A percentile compares a stretch with the other conserved stretches of the same genome.
Conservation (phyloP, 2,113 vertebrate species). For the Acrocephalus kingi region DNA sequence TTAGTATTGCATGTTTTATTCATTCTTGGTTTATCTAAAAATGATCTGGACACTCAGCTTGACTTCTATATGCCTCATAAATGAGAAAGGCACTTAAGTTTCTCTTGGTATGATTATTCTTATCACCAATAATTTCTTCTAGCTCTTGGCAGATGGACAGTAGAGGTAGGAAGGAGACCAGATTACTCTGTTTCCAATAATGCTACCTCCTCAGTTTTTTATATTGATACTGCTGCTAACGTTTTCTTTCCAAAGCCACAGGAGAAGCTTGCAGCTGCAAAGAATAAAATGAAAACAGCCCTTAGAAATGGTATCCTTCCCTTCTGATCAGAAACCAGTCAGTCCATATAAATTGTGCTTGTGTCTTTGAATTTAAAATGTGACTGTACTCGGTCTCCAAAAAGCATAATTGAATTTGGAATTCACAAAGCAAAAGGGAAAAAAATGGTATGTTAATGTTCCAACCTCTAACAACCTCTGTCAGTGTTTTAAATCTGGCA, state of each 20-base stretch:
- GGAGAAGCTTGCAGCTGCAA: neutral
- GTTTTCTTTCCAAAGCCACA: neutral
- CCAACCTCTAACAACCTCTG: neutral
- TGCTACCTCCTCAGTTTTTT: neutral
- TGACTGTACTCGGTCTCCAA: neutral
- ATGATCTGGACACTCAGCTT: neutral
- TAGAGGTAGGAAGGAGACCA: neutral
- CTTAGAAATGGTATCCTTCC: neutral
- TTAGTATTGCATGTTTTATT: neutral
- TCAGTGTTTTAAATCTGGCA: neutral
- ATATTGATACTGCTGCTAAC: neutral
- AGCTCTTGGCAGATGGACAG: neutral
- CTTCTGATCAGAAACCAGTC: neutral
- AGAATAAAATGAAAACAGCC: neutral
- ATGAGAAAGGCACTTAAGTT: neutral
- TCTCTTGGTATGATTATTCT: neutral
- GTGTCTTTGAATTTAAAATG: neutral
- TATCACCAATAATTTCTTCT: neutral
- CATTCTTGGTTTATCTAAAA: neutral
- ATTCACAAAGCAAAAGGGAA: neutral
- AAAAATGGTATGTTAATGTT: neutral
- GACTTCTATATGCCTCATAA: neutral
- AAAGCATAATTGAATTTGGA: neutral
- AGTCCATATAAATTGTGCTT: neutral
- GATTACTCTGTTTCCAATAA: neutral